phyloP scores from a whole-genome alignment of 2,113 vertebrate genomes.

The Xenotilapia caudafasciata region DNA sequence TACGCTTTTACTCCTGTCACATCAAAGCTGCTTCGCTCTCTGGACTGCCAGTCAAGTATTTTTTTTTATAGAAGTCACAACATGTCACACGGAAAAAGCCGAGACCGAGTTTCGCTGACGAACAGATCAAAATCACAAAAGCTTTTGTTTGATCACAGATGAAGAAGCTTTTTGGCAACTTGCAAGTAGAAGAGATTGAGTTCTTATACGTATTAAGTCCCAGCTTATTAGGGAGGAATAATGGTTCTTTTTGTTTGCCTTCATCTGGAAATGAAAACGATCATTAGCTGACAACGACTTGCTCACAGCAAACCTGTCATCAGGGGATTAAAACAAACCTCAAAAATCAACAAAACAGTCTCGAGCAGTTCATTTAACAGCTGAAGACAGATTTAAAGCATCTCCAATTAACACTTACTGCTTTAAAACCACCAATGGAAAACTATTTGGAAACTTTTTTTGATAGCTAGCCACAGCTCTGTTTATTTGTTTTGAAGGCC shows the following conservation, averaged over 20 bases:
- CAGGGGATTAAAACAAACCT: not conserved
- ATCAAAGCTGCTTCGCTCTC: not conserved
- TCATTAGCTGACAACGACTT: not conserved
- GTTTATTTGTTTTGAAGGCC: not conserved
- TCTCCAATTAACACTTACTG: not conserved
- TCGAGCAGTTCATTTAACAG: not conserved
- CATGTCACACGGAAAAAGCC: not conserved
- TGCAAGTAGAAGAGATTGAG: not conserved
- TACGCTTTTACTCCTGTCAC: not conserved
- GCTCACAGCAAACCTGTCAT: not conserved
- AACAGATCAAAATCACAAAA: not conserved
- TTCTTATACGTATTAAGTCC: not conserved
- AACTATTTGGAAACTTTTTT: not conserved
- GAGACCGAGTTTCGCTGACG: not conserved
- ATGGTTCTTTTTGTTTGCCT: not conserved
- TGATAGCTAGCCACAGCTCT: not conserved
- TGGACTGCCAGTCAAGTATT: not conserved
- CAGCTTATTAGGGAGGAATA: not conserved
- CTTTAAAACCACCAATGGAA: not conserved
- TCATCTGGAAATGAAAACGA: not conserved
- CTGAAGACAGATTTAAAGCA: not conserved
- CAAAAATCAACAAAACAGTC: not conserved
- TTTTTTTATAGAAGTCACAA: not conserved
- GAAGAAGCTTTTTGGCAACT: not conserved
- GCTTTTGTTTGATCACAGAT: not conserved